Evolutionary conservation across 1,140 invertebrate species (phyloP), one percentile per base, ranked within the genome.

Genomic region (Epicauta chinensis): DNA sequence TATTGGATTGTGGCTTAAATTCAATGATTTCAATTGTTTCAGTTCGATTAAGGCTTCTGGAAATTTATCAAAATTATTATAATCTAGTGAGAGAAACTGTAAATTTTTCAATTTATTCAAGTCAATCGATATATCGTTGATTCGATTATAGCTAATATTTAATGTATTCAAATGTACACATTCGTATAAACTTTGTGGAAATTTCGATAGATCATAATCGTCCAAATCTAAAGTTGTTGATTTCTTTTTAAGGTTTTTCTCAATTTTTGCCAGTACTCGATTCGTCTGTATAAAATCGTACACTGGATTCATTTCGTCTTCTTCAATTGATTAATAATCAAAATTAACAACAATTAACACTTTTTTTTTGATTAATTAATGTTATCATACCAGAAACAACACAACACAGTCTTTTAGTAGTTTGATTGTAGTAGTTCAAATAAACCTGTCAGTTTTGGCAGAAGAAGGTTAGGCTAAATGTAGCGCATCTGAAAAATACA

Each of bases 1-100:
- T 16, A 94, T 77, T 55, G 83, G 86, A 70, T 94, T 94, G 50
- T 87, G 79, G 54, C 89, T 89, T 37, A 94, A 71, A 67, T 94
- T 91, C 37, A 94, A 73, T 56, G 81, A 87, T 51, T 87, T 75
- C 16, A 93, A 73, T 63, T 81, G 79, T 53, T 78, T 74, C 53
- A 84, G 71, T 38, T 77, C 68, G 16, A 74, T 77, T 41, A 84
- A 73, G 58, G 75, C 75, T n/a, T 67, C 49, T 6, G 81, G 78
- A 60, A 82, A 77, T 29, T 81, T 79, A 59, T 77, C 80, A 36
- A 94, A 73, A 51, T 82, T 84, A 50, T 81, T 79, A 57, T 86
- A 80, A 59, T 81, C 78, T 60, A 82, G 56, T 7, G 77, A 76
- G 35, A 81, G 62, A 6, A 74, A 77, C 30, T 70, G 65, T 14